Evolutionary conservation across 2,888 invertebrate species (phyloP), one percentile per base, ranked within the genome.

Genomic region (Cybosia mesomella): DNA sequence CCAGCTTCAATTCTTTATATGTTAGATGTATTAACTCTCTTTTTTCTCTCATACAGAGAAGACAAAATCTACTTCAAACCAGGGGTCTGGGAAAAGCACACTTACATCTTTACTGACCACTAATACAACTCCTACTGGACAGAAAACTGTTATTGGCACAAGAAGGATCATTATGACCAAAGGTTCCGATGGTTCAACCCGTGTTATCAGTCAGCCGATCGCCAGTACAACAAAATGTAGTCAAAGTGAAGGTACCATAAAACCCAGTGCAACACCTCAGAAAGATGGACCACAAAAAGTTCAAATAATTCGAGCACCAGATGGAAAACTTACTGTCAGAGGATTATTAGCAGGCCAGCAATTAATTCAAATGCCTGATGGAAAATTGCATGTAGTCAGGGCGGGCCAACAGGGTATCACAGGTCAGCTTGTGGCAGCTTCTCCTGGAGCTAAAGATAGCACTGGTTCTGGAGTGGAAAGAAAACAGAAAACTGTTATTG

Each of bases 311-410:
- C 97, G 98, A 77, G 97, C 98, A 0, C 97, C 98, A 0, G 98
- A 98, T 90, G 99, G 99, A 32, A 98, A 98, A 91, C 95, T 99
- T n/a, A n/a, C n/a, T n/a, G n/a, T n/a, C n/a, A n/a, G n/a, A n/a
- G n/a, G n/a, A n/a, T n/a, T n/a, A n/a, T 96, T 98, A 90, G 98
- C 98, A 59, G 99, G 98, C 66, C 99, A 99, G 87, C 98, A 99
- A 86, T 94, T 99, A 67, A 97, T 99, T 58, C 98, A 98, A 88
- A 97, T 98, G 96, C 97, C 98, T 0, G 99, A 99, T 89, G 99
- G 99, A 0, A 98, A 98, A 88, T 93, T 99, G 32, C 98, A 99
- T 87, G 97, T 99, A 22, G 95, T 98, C 49, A 97, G 96, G 87
- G 96, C 96, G 13, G 95, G 96, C 10, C 96, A 96, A 84, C 94